These are phyloP conservation scores for Temnothorax nylanderi DNA, from an alignment of 1,140 invertebrate genomes.

Conservation along the genomic window DNA sequence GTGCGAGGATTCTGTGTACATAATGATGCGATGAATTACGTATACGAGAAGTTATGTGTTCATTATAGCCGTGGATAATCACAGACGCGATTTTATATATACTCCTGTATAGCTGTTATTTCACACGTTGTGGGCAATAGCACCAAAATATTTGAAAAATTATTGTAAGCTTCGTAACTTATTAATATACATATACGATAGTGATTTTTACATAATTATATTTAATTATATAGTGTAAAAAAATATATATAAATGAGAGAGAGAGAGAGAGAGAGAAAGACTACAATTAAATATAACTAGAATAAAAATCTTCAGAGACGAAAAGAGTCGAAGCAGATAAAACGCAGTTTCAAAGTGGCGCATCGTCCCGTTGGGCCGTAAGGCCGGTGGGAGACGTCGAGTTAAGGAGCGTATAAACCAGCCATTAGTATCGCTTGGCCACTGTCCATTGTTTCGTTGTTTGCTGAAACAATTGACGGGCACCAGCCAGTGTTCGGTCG, in stretches of 20 bases:
- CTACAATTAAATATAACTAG: not conserved
- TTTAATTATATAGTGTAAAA: not conserved
- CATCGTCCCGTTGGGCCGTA: slow-evolving; percentile 43
- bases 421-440: slow-evolving; percentile 84
- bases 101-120: not conserved
- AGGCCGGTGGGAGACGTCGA: slow-evolving; percentile 67
- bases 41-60: not conserved
- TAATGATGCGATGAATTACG: slow-evolving; percentile 42
- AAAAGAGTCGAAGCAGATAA: slow-evolving; percentile 36
- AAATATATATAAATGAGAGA: not conserved
- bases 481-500: slow-evolving; percentile 79
- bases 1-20: slow-evolving; percentile 16
- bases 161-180: not conserved
- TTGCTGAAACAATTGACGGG: slow-evolving; percentile 86
- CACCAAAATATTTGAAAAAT: not conserved
- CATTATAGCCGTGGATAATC: not conserved
- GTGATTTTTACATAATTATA: not conserved
- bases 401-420: slow-evolving; percentile 83
- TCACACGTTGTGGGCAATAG: not conserved
- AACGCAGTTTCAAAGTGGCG: slow-evolving; percentile 47
- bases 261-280: not conserved
- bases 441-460: slow-evolving; percentile 86
- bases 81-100: not conserved
- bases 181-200: not conserved
- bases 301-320: not conserved